These are phyloP conservation scores for Pygoscelis adeliae DNA, from an alignment of 2,113 vertebrate species.

Conservation along the genomic window DNA sequence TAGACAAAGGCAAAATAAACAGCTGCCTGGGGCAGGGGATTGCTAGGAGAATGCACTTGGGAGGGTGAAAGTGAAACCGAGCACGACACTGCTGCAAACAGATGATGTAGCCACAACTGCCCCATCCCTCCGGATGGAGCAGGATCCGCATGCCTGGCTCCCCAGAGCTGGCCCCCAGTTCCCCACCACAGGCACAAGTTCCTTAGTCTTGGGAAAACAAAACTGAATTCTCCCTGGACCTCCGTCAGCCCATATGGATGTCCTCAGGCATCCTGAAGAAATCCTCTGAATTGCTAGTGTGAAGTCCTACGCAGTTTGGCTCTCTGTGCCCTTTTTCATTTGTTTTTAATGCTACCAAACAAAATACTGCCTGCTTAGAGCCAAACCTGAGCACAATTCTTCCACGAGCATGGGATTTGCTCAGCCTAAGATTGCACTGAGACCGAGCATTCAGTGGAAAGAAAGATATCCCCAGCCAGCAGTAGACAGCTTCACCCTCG, in stretches of 20 bases:
- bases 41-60: neutral
- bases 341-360: neutral
- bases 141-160: neutral
- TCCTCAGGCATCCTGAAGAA: neutral
- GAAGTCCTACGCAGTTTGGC: neutral
- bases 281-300: neutral
- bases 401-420: neutral
- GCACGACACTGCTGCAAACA: neutral
- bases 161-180: neutral
- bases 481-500: neutral
- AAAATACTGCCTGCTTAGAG: neutral
- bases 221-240: neutral
- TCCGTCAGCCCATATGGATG: neutral
- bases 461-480: neutral
- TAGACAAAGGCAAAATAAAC: neutral
- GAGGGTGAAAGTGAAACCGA: neutral
- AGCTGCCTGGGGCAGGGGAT: neutral
- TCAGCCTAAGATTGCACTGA: neutral
- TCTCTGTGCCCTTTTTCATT: neutral
- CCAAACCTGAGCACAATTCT: neutral
- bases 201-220: neutral
- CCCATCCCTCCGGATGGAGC: neutral
- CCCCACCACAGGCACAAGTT: neutral
- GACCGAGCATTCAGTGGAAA: too few relatives aligned
- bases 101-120: neutral